Evolutionary conservation across 2,888 invertebrate genomes (phyloP), one percentile per base, ranked within the genome.

Genomic region (Harmothoe impar): DNA sequence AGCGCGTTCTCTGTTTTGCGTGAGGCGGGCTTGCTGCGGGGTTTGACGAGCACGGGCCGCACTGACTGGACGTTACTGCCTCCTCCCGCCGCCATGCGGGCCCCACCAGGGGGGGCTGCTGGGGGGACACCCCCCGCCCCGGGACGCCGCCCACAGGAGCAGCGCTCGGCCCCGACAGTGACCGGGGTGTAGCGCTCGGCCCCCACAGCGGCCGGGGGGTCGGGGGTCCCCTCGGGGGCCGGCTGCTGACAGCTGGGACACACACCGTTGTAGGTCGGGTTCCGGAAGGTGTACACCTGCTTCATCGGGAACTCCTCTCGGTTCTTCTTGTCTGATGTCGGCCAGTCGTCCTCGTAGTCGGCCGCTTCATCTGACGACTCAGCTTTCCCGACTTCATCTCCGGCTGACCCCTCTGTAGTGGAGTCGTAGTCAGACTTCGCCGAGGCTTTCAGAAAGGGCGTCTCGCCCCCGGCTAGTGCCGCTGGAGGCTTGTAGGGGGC

Each of bases 1-100:
- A 98, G 90, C 31, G 94, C 94, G 29, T 93, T 93, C 29, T 93
- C 92, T 5, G 92, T 92, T 89, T 91, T 92, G 33, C 92, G 77
- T 29, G 51, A 54, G 12, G 90, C 31, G 5, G 68, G 25, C 68
- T 72, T 85, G 29, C 43, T 23, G 25, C 54, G 20, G 25, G 89
- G 29, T 31, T 78, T 77, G 31, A 54, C 54, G 29, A 20, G 17
- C 3, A 20, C 12, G n/a, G 23, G 10, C 5, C 43, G 43, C 20
- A 20, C 51, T 33, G 51, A 12, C 54, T 54, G 1, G 25, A 33
- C 25, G 33, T 35, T 52, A n/a, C n/a, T 54, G 17, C 10, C 23
- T 35, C 35, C 77, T 20, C 1, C 62, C 33, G 51, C 0, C 15
- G 25, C 25, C 33, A 56, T 23, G 0, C 51, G 77, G 23, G 51